phyloP scores from a whole-genome alignment of 2,797 vertebrate species.

The Pempheris klunzingeri region DNA sequence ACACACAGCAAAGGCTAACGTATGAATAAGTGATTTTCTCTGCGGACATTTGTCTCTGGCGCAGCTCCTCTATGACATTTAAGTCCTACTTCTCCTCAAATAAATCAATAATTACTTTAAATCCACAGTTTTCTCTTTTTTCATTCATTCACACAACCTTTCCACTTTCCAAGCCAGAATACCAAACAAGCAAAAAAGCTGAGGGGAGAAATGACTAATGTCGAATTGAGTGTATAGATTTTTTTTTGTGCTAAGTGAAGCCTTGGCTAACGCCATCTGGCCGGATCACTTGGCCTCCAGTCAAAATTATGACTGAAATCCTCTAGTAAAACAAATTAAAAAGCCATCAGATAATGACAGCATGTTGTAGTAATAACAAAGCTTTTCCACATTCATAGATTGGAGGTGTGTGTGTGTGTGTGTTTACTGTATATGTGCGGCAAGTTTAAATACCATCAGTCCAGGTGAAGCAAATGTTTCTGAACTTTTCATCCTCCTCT shows the following conservation, averaged over 20 bases:
- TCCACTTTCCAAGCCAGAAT: conserved; percentile 58
- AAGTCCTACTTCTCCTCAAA: conserved; percentile 69
- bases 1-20: conserved; percentile 59
- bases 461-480: conserved; percentile 23
- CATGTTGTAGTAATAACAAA: conserved; percentile 60
- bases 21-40: conserved; percentile 73
- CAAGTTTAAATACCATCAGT: conserved; percentile 39
- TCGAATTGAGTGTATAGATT: conserved; percentile 79
- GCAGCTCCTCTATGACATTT: conserved; percentile 73
- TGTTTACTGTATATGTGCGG: conserved; percentile 3
- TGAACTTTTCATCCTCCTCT: conserved; percentile 3
- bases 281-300: conserved; percentile 50
- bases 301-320: conserved; percentile 64
- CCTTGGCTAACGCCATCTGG: conserved; percentile 38
- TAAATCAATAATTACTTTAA: conserved; percentile 82
- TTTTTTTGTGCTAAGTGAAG: conserved; percentile 58
- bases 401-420: conserved; percentile 3
- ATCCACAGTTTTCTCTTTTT: conserved; percentile 56
- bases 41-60: conserved; percentile 68
- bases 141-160: conserved; percentile 66
- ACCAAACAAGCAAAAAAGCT: conserved; percentile 39
- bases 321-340: conserved; percentile 71
- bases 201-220: conserved; percentile 73
- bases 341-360: conserved; percentile 62
- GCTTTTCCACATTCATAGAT: conserved; percentile 35